Percentiles rank a stretch among this genome's conserved stretches.
phyloP scores from a whole-genome alignment of 2,113 vertebrate genomes.

The Eolophus roseicapilla region DNA sequence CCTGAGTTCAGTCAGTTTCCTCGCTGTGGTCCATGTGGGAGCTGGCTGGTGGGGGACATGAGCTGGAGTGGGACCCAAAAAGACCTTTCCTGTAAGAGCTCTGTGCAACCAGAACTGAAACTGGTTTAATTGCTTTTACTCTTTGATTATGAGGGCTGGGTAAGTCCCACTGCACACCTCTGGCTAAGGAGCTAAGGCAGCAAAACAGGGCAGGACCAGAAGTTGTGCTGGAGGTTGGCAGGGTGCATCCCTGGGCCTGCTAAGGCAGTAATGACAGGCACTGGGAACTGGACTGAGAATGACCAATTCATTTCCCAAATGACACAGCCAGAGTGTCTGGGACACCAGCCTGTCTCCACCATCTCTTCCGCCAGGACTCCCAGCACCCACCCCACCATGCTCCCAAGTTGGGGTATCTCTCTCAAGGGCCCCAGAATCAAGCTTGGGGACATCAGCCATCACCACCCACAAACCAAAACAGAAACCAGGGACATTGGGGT shows the following conservation, averaged over 20 bases:
- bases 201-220: not conserved
- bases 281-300: not conserved
- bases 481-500: not conserved
- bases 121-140: not conserved
- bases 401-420: rapidly evolving
- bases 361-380: not conserved
- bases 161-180: rapidly evolving
- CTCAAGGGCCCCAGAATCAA: not conserved
- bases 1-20: not conserved
- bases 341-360: not conserved
- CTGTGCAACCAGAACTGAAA: not conserved
- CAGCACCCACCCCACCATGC: not conserved
- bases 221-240: not conserved
- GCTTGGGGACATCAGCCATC: not conserved
- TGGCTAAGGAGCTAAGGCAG: not conserved
- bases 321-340: not conserved
- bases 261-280: not conserved
- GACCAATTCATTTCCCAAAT: not conserved
- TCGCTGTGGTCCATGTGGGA: rapidly evolving
- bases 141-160: not conserved
- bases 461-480: not conserved
- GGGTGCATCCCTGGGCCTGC: not conserved
- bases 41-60: not conserved
- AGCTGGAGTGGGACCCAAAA: not conserved
- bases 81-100: not conserved